These are phyloP conservation scores for Xenus cinereus DNA, from an alignment of 2,113 vertebrate species.

Conservation along the genomic window DNA sequence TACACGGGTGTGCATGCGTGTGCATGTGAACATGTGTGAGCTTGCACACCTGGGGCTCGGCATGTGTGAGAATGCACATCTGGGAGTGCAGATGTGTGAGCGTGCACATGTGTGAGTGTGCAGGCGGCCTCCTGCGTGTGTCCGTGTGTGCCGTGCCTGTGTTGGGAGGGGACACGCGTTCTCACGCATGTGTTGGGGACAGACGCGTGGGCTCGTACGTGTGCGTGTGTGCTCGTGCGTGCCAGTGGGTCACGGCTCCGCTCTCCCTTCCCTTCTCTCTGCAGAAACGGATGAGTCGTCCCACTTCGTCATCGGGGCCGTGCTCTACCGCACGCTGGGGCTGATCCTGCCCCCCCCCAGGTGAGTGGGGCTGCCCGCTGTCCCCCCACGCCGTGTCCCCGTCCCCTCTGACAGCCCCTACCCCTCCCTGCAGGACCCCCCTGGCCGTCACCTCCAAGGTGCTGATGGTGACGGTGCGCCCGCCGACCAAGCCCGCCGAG, in stretches of 20 bases:
- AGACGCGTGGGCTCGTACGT: accelerated
- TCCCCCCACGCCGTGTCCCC: neutral
- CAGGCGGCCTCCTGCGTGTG: neutral
- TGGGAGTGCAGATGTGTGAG: neutral
- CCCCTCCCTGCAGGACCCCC: conserved; percentile 75
- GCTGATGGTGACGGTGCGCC: conserved; percentile 91
- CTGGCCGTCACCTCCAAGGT: conserved; percentile 91
- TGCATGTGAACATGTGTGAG: accelerated
- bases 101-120: neutral
- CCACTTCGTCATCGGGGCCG: conserved; percentile 94
- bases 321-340: conserved; percentile 92
- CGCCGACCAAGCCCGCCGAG: conserved; percentile 83
- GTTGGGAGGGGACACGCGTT: accelerated
- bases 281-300: conserved; percentile 84
- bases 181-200: neutral
- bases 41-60: accelerated
- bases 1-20: accelerated
- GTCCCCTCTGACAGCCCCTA: neutral
- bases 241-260: neutral
- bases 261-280: neutral
- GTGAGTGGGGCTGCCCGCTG: conserved; percentile 73
- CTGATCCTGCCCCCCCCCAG: conserved; percentile 89
- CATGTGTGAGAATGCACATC: accelerated
- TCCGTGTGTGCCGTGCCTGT: accelerated
- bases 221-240: neutral